phyloP scores from a whole-genome alignment of 2,797 vertebrate species.

The Danio aesculapii region DNA sequence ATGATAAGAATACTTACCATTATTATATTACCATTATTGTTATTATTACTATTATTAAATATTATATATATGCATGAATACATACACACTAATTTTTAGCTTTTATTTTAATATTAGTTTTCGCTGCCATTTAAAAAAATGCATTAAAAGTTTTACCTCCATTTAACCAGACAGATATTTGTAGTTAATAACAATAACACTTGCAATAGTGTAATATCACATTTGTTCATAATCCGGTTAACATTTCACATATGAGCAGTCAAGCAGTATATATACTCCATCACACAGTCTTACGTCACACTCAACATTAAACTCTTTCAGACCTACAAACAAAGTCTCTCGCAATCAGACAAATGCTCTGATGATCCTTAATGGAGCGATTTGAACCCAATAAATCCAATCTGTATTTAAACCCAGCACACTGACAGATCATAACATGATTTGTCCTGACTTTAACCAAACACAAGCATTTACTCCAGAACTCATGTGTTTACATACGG shows the following conservation, averaged over 20 bases:
- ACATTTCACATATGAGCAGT: neutral
- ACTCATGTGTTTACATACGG: slow-evolving; percentile 9
- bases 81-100: no score
- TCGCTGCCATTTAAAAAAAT: no score
- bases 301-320: slow-evolving; percentile 3
- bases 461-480: neutral
- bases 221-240: neutral
- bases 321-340: neutral
- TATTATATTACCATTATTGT: no score
- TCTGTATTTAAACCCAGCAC: neutral
- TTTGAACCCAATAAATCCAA: neutral
- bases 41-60: no score
- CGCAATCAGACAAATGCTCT: slow-evolving; percentile 10
- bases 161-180: no score
- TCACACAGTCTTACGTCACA: neutral
- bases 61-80: no score
- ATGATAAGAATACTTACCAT: no score
- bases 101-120: no score
- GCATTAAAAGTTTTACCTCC: no score
- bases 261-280: neutral
- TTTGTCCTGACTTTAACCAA: neutral
- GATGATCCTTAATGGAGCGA: slow-evolving; percentile 10
- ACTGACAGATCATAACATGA: neutral
- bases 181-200: neutral
- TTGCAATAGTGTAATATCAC: neutral